Evolutionary conservation across 2,113 vertebrate species (phyloP).

Genomic region (Phasianus colchicus): DNA sequence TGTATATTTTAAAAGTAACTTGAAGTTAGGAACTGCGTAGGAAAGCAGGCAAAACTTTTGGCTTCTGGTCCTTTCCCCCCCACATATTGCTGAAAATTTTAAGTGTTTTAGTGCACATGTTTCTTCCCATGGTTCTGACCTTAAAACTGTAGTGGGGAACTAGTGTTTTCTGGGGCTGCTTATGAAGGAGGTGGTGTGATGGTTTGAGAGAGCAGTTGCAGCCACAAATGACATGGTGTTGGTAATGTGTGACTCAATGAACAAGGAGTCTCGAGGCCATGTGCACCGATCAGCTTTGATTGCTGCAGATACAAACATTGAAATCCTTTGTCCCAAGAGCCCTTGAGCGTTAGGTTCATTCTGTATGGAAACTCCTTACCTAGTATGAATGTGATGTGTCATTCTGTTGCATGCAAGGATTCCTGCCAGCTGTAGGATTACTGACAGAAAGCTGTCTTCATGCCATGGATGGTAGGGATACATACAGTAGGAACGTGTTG

Average conservation of each 20-base stretch:
- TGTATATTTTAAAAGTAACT: background rate
- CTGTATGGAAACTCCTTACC: background rate
- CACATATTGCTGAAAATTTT: background rate
- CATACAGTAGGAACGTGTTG: background rate
- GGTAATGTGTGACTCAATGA: background rate
- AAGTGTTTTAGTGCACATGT: background rate
- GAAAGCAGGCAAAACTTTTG: background rate
- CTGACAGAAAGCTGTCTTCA: background rate
- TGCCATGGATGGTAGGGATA: fast-evolving
- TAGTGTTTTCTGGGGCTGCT: background rate
- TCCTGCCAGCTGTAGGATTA: background rate
- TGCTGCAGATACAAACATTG: background rate
- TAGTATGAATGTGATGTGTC: fast-evolving
- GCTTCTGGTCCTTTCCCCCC: fast-evolving
- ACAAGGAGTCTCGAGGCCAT: background rate
- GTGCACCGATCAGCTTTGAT: background rate
- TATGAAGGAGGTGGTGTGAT: background rate
- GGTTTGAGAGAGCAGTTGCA: background rate
- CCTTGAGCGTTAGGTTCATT: background rate
- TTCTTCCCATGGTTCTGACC: background rate
- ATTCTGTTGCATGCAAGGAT: background rate
- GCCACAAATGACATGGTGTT: background rate
- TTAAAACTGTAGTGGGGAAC: background rate
- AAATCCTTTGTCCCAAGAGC: background rate
- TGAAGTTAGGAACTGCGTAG: background rate